phyloP scores from a whole-genome alignment of 2,113 vertebrate species.

The Salvator merianae region DNA sequence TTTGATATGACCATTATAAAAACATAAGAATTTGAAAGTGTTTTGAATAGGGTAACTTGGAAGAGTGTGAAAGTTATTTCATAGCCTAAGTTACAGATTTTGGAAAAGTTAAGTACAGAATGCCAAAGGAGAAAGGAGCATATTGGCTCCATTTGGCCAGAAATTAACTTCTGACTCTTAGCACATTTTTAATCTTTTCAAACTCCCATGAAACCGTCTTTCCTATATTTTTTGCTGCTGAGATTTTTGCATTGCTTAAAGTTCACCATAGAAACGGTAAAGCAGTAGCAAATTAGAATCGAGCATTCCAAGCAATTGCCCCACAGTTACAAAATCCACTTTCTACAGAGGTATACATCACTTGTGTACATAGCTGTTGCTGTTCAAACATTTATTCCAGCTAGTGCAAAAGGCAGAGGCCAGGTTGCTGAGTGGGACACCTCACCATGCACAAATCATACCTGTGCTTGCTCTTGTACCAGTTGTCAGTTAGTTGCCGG shows the following conservation, averaged over 20 bases:
- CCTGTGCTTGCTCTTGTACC: too few relatives aligned
- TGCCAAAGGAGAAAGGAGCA: neutral
- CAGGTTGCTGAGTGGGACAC: neutral
- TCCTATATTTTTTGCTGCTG: neutral
- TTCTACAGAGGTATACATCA: neutral
- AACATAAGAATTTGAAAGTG: neutral
- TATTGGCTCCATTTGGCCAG: neutral
- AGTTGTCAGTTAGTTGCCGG: too few relatives aligned
- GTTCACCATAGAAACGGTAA: neutral
- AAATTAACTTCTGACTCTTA: neutral
- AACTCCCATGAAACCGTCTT: neutral
- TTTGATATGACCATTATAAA: neutral
- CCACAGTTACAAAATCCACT: neutral
- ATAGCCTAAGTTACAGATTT: neutral
- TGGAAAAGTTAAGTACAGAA: neutral
- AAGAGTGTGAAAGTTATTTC: neutral
- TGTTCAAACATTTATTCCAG: neutral
- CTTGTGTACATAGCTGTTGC: neutral
- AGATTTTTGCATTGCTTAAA: neutral
- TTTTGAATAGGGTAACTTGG: neutral
- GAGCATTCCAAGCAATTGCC: neutral
- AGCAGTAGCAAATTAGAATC: neutral
- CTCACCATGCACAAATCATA: too few relatives aligned
- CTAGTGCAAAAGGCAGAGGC: too few relatives aligned
- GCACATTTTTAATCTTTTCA: neutral